Evolutionary conservation across 2,797 vertebrate genomes (phyloP).

Genomic region (Hydrolagus colliei): DNA sequence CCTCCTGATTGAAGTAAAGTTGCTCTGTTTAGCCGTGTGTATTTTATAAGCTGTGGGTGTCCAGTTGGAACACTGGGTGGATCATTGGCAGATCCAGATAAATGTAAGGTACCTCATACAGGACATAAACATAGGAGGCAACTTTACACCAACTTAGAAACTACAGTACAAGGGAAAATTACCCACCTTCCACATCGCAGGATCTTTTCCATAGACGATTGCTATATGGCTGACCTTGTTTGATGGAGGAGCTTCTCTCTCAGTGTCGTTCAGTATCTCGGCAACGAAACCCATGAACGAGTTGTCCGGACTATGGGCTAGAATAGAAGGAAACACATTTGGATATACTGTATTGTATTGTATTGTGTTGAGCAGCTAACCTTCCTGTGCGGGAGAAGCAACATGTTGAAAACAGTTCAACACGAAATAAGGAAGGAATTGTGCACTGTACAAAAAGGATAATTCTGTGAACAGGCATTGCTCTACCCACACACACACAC

Average conservation of each 20-base stretch:
- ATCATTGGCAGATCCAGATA: no score
- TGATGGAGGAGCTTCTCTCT: slow-evolving; percentile 69
- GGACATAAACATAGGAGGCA: no score
- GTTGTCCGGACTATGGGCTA: slow-evolving; percentile 91
- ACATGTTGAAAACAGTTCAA: background rate
- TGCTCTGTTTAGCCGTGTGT: no score
- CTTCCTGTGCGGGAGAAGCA: background rate
- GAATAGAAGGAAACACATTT: slow-evolving; percentile 39
- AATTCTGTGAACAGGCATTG: background rate
- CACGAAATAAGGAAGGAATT: background rate
- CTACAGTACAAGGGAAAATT: background rate
- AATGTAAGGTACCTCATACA: no score
- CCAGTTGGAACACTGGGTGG: no score
- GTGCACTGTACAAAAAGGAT: background rate
- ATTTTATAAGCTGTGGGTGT: no score
- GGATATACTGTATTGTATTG: background rate
- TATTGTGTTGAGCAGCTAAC: background rate
- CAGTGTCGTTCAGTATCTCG: slow-evolving; percentile 79
- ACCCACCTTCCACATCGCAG: slow-evolving; percentile 93
- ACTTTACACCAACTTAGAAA: no score
- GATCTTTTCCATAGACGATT: slow-evolving; percentile 86
- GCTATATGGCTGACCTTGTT: slow-evolving; percentile 83
- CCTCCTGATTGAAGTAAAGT: no score
- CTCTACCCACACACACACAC: background rate
- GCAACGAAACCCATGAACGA: slow-evolving; percentile 95